Conservation (phyloP, 92 coral and sea anemone genomes). For the Epizoanthus scotinus region DNA sequence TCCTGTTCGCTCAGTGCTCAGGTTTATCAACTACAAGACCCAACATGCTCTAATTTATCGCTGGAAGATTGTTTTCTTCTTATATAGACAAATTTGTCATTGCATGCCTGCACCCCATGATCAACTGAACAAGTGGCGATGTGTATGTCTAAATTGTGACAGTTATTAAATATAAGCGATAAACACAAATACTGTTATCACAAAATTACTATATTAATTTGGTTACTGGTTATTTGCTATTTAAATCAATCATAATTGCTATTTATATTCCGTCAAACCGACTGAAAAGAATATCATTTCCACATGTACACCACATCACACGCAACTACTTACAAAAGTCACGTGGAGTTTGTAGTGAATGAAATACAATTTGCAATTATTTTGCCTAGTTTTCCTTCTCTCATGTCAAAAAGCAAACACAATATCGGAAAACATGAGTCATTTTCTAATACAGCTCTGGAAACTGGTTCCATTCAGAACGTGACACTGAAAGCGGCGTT, state of each 20-base stretch:
- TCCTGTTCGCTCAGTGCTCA: not conserved
- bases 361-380: not conserved
- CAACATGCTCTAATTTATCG: not conserved
- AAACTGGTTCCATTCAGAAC: not conserved
- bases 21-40: not conserved
- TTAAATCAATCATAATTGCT: not conserved
- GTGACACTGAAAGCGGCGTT: not conserved
- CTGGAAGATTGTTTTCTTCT: not conserved
- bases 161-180: not conserved
- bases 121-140: no score
- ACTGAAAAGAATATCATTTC: not conserved
- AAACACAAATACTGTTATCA: not conserved
- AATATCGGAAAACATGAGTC: no score
- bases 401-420: not conserved
- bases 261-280: not conserved
- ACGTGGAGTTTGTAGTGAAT: not conserved
- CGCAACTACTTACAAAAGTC: not conserved
- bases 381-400: not conserved
- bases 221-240: constrained; percentile 1
- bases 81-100: not conserved
- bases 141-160: not conserved
- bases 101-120: not conserved
- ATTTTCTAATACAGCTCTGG: not conserved
- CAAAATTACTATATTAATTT: not conserved
- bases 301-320: not conserved